Conservation (phyloP, 2,797 vertebrate genomes). For the Clarias pachynema region DNA sequence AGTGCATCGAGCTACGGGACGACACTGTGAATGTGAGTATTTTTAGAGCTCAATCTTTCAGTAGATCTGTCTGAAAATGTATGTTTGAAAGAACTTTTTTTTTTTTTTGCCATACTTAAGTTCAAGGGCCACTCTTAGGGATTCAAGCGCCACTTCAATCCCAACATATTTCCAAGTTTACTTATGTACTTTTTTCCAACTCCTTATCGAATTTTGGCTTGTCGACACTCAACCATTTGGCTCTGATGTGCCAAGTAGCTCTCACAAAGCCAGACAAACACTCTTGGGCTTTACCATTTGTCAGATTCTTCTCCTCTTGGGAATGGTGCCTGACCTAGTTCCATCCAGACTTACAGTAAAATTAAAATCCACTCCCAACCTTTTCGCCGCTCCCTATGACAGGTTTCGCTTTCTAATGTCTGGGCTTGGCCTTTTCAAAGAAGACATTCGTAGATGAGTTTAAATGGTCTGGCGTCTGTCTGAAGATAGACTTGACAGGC, state of each 20-base stretch:
- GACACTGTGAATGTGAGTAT: conserved; percentile 17
- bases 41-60: conserved; percentile 17
- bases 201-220: neutral
- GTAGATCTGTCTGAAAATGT: conserved; percentile 11
- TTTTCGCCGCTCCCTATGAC: neutral
- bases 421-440: conserved; percentile 6
- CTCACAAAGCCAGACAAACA: conserved; percentile 3
- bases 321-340: conserved; percentile 26
- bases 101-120: conserved; percentile 8
- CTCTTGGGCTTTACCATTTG: neutral
- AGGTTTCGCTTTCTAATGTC: conserved; percentile 6
- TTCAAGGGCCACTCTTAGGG: conserved; percentile 6
- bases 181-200: neutral
- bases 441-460: conserved; percentile 21
- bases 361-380: neutral
- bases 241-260: neutral
- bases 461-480: conserved; percentile 1
- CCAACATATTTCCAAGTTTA: neutral
- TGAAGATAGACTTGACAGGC: conserved; percentile 28
- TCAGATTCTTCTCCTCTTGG: conserved; percentile 11
- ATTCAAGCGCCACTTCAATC: conserved; percentile 19
- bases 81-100: neutral
- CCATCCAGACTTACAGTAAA: conserved; percentile 7
- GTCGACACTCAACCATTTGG: neutral
- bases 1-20: conserved; percentile 35